A percentile compares a stretch with the other conserved stretches of the same genome.
These are phyloP conservation scores for Penaeus japonicus DNA, from an alignment of 1,140 invertebrate species.

Conservation along the genomic window DNA sequence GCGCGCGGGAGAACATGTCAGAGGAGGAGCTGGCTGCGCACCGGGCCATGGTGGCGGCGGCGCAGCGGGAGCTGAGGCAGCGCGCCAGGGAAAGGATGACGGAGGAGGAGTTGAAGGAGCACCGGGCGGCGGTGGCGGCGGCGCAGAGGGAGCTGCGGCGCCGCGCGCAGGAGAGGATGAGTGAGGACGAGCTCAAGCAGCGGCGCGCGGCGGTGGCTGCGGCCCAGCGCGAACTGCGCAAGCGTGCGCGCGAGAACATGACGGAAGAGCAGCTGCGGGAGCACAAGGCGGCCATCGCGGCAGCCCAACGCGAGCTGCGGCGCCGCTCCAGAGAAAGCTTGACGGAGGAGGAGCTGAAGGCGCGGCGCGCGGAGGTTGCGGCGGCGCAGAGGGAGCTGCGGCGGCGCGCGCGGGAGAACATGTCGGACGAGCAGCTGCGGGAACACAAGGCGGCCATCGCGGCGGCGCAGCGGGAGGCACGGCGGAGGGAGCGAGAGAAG, in stretches of 20 bases:
- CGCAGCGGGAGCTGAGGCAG: background rate
- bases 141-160: background rate
- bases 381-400: background rate
- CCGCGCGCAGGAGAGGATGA: background rate
- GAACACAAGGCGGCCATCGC: too few species aligned
- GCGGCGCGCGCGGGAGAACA: too few species aligned
- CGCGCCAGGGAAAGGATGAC: background rate
- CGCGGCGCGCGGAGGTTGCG: background rate
- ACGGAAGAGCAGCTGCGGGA: background rate
- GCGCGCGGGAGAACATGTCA: background rate
- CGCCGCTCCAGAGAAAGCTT: background rate
- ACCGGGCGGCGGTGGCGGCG: background rate
- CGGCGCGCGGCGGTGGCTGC: background rate
- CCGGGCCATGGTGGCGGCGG: background rate
- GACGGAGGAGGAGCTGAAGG: background rate
- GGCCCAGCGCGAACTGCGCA: background rate
- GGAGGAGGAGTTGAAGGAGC: background rate
- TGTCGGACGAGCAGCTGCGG: too few species aligned
- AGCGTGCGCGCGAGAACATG: background rate
- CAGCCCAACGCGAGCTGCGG: background rate
- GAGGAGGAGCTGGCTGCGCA: background rate
- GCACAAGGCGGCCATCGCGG: background rate
- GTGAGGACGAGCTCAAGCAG: background rate
- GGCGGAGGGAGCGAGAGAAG: background rate
- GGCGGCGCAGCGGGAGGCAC: too few species aligned